These are phyloP conservation scores for Scaptomyza cyrtandrae DNA, from an alignment of 2,888 invertebrate genomes.

Conservation along the genomic window DNA sequence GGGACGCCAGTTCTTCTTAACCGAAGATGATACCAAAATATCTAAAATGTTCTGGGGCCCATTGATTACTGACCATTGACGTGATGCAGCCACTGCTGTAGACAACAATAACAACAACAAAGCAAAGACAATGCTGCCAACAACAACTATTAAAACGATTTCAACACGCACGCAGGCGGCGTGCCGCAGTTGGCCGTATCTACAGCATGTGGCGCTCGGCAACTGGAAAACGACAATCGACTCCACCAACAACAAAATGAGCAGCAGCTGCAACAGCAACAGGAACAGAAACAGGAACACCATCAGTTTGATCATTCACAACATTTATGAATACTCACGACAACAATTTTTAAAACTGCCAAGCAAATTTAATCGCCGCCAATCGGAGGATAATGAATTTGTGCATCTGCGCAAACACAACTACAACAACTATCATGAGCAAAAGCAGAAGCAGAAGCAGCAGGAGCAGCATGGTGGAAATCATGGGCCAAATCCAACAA, in stretches of 20 bases:
- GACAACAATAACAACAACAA: constrained; percentile 35
- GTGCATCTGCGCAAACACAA: constrained; percentile 51
- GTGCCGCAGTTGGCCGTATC: constrained; percentile 68
- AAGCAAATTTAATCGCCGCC: constrained; percentile 51
- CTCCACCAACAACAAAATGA: constrained; percentile 27
- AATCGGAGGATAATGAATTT: constrained; percentile 19
- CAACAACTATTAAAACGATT: constrained; percentile 22
- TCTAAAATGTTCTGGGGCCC: constrained; percentile 96
- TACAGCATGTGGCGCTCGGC: constrained; percentile 74
- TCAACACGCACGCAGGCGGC: constrained; percentile 62
- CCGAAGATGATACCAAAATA: constrained; percentile 90
- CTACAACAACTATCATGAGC: constrained; percentile 28
- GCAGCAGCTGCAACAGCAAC: constrained; percentile 9
- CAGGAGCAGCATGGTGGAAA: constrained; percentile 11
- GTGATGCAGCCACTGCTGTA: constrained; percentile 74
- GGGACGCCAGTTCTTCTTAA: constrained; percentile 92
- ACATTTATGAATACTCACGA: constrained; percentile 63
- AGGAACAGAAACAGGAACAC: constrained; percentile 30
- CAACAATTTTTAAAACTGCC: constrained; percentile 41
- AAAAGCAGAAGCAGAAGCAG: constrained; percentile 18
- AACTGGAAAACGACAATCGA: constrained; percentile 47
- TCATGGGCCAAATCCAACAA: constrained; percentile 41
- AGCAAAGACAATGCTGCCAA: constrained; percentile 48
- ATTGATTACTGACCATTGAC: constrained; percentile 86
- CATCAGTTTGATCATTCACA: constrained; percentile 54